Base-by-base conservation (phyloP, 2,888 invertebrate genomes). In the Lasioglossum malachurum region DNA sequence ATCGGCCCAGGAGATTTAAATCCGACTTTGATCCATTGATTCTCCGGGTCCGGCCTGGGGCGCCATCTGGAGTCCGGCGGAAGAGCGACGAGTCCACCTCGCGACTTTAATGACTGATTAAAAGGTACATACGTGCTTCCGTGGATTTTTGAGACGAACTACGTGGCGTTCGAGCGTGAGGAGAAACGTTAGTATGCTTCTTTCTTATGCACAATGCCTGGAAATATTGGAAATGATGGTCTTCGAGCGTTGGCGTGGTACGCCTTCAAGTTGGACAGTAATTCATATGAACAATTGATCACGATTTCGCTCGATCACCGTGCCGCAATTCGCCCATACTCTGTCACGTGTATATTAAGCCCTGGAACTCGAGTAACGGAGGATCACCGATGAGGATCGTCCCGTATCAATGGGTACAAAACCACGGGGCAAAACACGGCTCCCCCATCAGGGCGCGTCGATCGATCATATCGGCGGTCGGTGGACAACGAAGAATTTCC, bases 401-500 rank as follows among this genome's bases (percentile, higher is more conserved):
- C 69, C 31, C 53, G 75, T 85, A 84, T 84, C 84, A 84, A 78
- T 83, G 84, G 84, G 75, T 84, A 79, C 84, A 79, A 75, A 85
- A 84, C 83, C 78, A 73, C 64, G 57, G 60, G 44, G 78, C 44
- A 57, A 78, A 75, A 64, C 73, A 75, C 72, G 27, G n/a, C 77
- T 49, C 35, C 75, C 57, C 64, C 38, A 27, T 60, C 46, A 27
- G 31, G 7, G 35, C 3, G 44, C 31, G 46, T 41, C 75, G 78
- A 87, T 87, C 87, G 87, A 86, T 87, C 87, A 82, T 82, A 87
- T 87, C 87, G 79, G 60, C n/a, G 53, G 69, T 27, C 44, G 31
- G 67, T 64, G 79, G 82, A 86, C 87, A 80, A 82, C 87, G 79
- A 82, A 80, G 79, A 85, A 86, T 87, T 86, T 87, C 87, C 86